Evolutionary conservation across 1,140 invertebrate species (phyloP), one percentile per base, ranked within the genome.

Genomic region (Drosophila tristis): DNA sequence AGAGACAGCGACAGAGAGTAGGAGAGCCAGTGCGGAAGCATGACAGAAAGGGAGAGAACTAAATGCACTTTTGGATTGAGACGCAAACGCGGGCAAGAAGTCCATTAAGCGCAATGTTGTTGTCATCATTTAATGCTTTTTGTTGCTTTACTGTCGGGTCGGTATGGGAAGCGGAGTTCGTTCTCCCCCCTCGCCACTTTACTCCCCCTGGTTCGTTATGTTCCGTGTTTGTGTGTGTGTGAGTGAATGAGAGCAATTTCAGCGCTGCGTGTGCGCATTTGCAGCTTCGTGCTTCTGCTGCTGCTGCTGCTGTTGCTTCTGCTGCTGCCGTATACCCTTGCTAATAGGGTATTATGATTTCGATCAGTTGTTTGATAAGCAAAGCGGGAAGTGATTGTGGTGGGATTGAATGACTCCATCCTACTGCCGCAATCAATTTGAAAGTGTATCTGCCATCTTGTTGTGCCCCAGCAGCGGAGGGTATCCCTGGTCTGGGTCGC

Each of bases 81-180:
- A 84, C 60, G 61, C 82, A 62, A 81, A 86, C 64, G 73, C 78
- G 75, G 78, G 35, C 35, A 39, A 39, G 35, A 79, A 87, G 82
- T 87, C 82, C 84, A 87, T 87, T 87, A 87, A 89, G 84, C 84
- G 84, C 84, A 87, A 81, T 87, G 84, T 89, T 89, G 84, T 89
- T 89, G 84, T 89, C 84, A 89, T 84, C 85, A 80, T 89, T 89
- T 89, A 89, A 87, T 87, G 84, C 84, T 84, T 89, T 54, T 87
- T 87, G 82, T 80, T 89, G 84, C 78, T 64, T 82, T 63, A 54
- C 65, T 55, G 45, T 49, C 55, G 61, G 71, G 70, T 67, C 72
- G 80, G 29, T 2, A 9, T 2, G 3, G 3, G 31, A 9, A 78
- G 72, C 73, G 75, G 5, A 29, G 26, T 29, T 29, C 57, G 20